Evolutionary conservation across 2,797 vertebrate genomes (phyloP).

Genomic region (Sebastes dallii): DNA sequence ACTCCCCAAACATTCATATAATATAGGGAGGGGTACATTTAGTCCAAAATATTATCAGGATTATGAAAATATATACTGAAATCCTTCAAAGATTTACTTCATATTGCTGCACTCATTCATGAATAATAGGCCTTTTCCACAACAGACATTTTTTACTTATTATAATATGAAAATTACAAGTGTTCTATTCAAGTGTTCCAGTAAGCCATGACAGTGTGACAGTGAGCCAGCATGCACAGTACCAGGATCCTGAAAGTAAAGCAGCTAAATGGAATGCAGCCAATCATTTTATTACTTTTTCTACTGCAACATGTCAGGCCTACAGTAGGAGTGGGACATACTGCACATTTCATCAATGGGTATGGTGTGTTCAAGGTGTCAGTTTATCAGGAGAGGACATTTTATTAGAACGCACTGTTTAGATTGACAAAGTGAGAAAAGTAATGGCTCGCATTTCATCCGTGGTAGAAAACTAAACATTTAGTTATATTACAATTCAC

Average conservation of each 20-base stretch:
- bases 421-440: not conserved
- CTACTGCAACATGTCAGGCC: not conserved
- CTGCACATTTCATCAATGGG: not conserved
- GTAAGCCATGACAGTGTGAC: not conserved
- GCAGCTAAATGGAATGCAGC: not conserved
- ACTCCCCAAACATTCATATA: conserved; percentile 7
- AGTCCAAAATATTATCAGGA: not conserved
- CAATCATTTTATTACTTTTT: conserved; percentile 17
- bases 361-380: not conserved
- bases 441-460: not conserved
- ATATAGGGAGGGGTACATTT: not conserved
- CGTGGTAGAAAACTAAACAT: not conserved
- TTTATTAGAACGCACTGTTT: not conserved
- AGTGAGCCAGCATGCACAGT: not conserved
- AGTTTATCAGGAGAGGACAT: not conserved
- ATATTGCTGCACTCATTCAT: not conserved
- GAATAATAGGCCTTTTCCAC: not conserved
- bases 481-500: not conserved
- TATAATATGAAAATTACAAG: not conserved
- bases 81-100: not conserved
- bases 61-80: not conserved
- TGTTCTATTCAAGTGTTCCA: not conserved
- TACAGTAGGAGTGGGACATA: not conserved
- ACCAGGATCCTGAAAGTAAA: conserved; percentile 10
- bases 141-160: not conserved